Evolutionary conservation across 2,113 vertebrate genomes (phyloP), one percentile per base, ranked within the genome.

Genomic region (Origma solitaria): DNA sequence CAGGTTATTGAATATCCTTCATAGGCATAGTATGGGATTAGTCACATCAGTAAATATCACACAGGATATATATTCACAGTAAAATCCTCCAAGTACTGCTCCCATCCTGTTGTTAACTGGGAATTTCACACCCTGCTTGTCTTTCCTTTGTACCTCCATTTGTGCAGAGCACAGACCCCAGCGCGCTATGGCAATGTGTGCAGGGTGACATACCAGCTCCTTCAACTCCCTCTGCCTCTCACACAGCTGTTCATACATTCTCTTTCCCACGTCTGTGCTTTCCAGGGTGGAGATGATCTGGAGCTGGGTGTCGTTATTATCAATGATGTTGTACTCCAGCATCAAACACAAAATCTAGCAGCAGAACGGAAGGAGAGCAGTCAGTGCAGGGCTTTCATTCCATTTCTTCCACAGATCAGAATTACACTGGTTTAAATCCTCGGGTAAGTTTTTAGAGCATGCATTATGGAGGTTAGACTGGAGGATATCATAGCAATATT

Each of bases 281-380:
- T 99, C 99, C 97, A 99, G 98, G 15, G 99, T 99, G 61, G 99
- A 99, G 98, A 99, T 99, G 98, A 99, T 99, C 98, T 99, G 99
- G 94, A 99, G 98, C 97, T 99, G 99, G 5, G 99, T 99, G 98
- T 99, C 99, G 5, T 99, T 99, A 95, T 99, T 99, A 96, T 99
- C 99, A 8, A 99, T 99, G 97, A 99, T 99, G 98, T 99, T 99
- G 97, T 99, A 99, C 85, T 99, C 99, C 97, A 99, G 98, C 99
- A 99, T 99, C 96, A 99, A 97, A 94, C 99, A 99, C 93, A 99
- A 96, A 97, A 99, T 99, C 99, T 99, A 96, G 49, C 13, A 38
- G 8, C 4, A 76, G 71, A 70, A 80, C 1, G 7, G 71, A 42
- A 70, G 4, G 42, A 11, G 15, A 95, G 23, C 4, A 62, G 44